phyloP scores from a whole-genome alignment of 2,888 invertebrate species.

The Chaetoderma sp. region DNA sequence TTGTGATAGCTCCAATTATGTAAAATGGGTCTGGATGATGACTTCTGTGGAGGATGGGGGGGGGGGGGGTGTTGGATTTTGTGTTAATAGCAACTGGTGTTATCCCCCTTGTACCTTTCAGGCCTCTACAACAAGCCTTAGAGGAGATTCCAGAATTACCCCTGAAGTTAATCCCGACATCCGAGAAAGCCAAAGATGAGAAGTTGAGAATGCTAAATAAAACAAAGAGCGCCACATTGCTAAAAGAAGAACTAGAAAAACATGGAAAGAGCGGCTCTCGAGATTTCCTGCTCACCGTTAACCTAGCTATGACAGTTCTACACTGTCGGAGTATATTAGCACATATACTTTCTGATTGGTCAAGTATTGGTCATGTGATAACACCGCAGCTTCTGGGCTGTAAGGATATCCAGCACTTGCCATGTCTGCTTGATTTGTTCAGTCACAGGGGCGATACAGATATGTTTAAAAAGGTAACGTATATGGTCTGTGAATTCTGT shows the following conservation, averaged over 20 bases:
- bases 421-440: conserved; percentile 64
- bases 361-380: conserved; percentile 55
- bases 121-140: conserved; percentile 46
- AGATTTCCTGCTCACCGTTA: conserved; percentile 58
- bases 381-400: conserved; percentile 62
- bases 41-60: too few relatives aligned
- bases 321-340: conserved; percentile 63
- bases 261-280: conserved; percentile 54
- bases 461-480: conserved; percentile 55
- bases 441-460: conserved; percentile 59
- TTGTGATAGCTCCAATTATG: too few relatives aligned
- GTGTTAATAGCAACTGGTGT: not conserved
- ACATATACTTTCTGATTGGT: conserved; percentile 65
- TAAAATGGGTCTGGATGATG: too few relatives aligned
- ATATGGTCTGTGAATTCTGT: not conserved
- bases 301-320: conserved; percentile 61
- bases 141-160: conserved; percentile 54
- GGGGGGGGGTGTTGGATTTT: too few relatives aligned
- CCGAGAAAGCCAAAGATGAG: conserved; percentile 50
- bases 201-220: conserved; percentile 56
- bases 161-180: conserved; percentile 56
- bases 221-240: conserved; percentile 56
- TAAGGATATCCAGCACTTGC: conserved; percentile 60
- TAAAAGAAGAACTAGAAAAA: conserved; percentile 61
- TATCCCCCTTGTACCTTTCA: not conserved